Conservation (phyloP, 2,797 vertebrate species). For the Coregonus sp. region DNA sequence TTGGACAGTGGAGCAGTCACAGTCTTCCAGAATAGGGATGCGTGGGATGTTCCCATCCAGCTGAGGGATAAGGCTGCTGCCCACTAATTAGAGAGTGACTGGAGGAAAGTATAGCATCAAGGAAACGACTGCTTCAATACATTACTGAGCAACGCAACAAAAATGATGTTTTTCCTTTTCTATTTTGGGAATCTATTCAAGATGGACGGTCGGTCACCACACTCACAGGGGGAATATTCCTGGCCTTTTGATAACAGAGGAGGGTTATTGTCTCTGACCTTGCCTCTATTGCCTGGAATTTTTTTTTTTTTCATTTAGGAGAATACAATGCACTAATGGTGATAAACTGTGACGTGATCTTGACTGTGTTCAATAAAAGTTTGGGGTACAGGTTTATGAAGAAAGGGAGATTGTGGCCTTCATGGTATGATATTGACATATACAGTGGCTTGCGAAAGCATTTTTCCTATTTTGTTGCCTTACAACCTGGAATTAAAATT, state of each 20-base stretch:
- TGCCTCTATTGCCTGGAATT: not conserved
- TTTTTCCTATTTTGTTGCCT: no score
- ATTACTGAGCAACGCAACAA: slow-evolving; percentile 29
- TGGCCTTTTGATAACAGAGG: slow-evolving; percentile 33
- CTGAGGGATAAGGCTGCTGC: slow-evolving; percentile 54
- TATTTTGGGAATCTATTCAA: slow-evolving; percentile 48
- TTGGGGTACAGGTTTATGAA: not conserved
- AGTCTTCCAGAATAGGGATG: slow-evolving; percentile 62
- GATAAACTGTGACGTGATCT: not conserved
- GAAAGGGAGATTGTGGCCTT: not conserved
- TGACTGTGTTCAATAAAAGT: not conserved
- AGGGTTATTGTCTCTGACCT: slow-evolving; percentile 5
- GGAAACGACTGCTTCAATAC: slow-evolving; percentile 62
- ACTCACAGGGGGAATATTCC: slow-evolving; percentile 22
- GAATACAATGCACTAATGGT: not conserved
- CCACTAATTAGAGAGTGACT: slow-evolving; percentile 73
- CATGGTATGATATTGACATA: not conserved
- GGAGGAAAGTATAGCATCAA: slow-evolving; percentile 72
- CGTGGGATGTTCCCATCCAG: slow-evolving; percentile 64
- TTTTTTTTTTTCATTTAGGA: not conserved
- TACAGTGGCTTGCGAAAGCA: no score
- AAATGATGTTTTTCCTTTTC: slow-evolving; percentile 44
- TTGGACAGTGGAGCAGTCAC: slow-evolving; percentile 63
- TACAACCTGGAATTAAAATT: no score
- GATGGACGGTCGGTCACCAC: slow-evolving; percentile 32